Percentiles rank a stretch among this genome's conserved stretches.
Evolutionary conservation across 1,140 invertebrate genomes (phyloP).

Genomic region (Rhysida immarginata): DNA sequence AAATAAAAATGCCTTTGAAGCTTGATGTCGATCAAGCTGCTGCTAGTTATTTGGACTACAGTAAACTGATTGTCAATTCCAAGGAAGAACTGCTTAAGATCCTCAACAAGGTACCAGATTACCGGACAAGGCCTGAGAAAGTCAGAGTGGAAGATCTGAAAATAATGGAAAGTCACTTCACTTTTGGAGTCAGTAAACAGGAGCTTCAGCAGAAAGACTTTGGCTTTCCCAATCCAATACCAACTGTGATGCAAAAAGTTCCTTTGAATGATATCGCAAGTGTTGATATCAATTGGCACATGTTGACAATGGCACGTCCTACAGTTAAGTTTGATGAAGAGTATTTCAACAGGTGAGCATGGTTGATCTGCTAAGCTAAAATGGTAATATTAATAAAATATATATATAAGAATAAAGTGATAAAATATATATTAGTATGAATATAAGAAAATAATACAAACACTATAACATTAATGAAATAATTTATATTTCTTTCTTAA

Average conservation of each 20-base stretch:
- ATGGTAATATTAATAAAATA: too few relatives aligned
- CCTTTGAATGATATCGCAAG: slow-evolving; percentile 60
- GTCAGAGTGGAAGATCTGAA: slow-evolving; percentile 42
- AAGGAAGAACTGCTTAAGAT: slow-evolving; percentile 65
- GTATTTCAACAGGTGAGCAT: slow-evolving; percentile 65
- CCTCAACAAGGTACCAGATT: slow-evolving; percentile 72
- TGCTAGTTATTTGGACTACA: slow-evolving; percentile 64
- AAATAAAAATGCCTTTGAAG: slow-evolving; percentile 47
- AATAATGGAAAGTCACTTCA: slow-evolving; percentile 44
- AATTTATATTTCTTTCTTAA: too few relatives aligned
- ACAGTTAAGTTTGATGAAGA: slow-evolving; percentile 69
- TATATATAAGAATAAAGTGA: too few relatives aligned
- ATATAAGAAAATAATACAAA: too few relatives aligned
- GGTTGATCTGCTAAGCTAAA: too few relatives aligned
- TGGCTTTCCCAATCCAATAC: slow-evolving; percentile 52
- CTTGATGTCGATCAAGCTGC: slow-evolving; percentile 73
- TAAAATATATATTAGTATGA: too few relatives aligned
- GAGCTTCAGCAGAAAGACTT: slow-evolving; percentile 12
- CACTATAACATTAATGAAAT: too few relatives aligned
- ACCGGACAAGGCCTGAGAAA: slow-evolving; percentile 74
- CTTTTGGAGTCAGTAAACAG: slow-evolving; percentile 11
- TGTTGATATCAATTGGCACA: slow-evolving; percentile 82
- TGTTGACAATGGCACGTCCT: slow-evolving; percentile 70
- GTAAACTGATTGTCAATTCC: slow-evolving; percentile 52
- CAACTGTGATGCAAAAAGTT: slow-evolving; percentile 58